A percentile compares a stretch with the other conserved stretches of the same genome.
These are phyloP conservation scores for Seira ritae DNA, from an alignment of 2,888 invertebrate genomes.

Conservation along the genomic window DNA sequence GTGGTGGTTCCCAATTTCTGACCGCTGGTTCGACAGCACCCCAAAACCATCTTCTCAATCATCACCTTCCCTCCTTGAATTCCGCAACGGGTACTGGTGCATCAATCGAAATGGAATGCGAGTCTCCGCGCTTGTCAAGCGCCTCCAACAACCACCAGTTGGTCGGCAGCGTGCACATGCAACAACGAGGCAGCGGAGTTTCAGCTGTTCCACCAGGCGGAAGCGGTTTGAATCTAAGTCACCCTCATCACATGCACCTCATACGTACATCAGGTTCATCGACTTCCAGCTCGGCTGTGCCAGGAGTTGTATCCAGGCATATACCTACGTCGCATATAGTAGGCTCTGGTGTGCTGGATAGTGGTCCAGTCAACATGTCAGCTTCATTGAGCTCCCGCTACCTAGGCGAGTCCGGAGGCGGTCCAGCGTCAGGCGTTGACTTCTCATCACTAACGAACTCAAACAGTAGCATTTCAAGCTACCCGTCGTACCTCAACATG, in stretches of 20 bases:
- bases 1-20: constrained; percentile 46
- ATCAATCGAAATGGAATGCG: constrained; percentile 85
- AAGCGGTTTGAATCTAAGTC: constrained; percentile 67
- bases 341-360: constrained; percentile 67
- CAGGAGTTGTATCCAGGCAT: constrained; percentile 55
- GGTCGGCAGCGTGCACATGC: constrained; percentile 42
- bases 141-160: constrained; percentile 42
- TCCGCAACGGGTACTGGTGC: constrained; percentile 54
- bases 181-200: constrained; percentile 56
- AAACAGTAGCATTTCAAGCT: constrained; percentile 77
- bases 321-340: constrained; percentile 69
- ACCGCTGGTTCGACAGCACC: constrained; percentile 53
- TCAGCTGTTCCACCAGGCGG: constrained; percentile 72
- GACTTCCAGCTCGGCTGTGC: constrained; percentile 49
- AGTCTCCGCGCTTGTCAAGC: constrained; percentile 78
- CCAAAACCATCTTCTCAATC: constrained; percentile 57
- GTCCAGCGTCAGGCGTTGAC: constrained; percentile 75
- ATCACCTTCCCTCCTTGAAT: constrained; percentile 56
- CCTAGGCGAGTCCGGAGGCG: constrained; percentile 65
- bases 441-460: constrained; percentile 77
- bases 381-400: constrained; percentile 68
- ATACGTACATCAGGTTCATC: constrained; percentile 69
- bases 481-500: constrained; percentile 75
- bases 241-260: constrained; percentile 72
- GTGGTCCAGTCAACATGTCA: constrained; percentile 67